Evolutionary conservation across 2,113 vertebrate genomes (phyloP), one percentile per base, ranked within the genome.

Genomic region (Laterallus jamaicensis): DNA sequence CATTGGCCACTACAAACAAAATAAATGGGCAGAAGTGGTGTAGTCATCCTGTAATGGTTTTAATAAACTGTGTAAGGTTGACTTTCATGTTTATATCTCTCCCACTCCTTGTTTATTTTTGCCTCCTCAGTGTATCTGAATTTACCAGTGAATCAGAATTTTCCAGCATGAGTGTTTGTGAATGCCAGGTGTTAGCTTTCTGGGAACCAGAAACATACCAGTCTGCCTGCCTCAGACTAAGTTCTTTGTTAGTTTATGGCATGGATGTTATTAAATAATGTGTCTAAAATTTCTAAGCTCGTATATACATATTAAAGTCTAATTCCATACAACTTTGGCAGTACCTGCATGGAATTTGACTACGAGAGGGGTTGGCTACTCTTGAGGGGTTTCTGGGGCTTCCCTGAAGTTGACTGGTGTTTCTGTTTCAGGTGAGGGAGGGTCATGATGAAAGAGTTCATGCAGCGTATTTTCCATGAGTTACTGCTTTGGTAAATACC

Each of bases 391-490:
- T 75, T 22, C 24, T 83, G 17, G 13, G 66, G 26, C 52, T 93
- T 74, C 20, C 52, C 75, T 74, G n/a, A 86, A 28, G 22, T 29
- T 47, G 25, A 15, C 9, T n/a, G 20, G 15, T 58, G 9, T 62
- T 66, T 79, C 20, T 29, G 3, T 70, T 91, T 54, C 56, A 15
- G 3, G 19, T 71, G 63, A 71, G 55, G 28, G 10, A 42, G 19
- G 10, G n/a, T 44, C 28, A 71, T 7, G 25, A 31, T 58, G 17
- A 74, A 81, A 58, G 12, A 26, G 29, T 63, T 52, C 19, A 6
- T 63, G 32, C 3, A 28, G 9, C 0, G 0, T 56, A 29, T 82
- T 79, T 82, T 54, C 37, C 2, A 10, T 35, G 5, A 47, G 16
- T 68, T 58, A 47, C n/a, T 40, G n/a, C 49, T 59, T 63, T 90